These are phyloP conservation scores for Seison nebaliae DNA, from an alignment of 1,140 invertebrate genomes.

Conservation along the genomic window DNA sequence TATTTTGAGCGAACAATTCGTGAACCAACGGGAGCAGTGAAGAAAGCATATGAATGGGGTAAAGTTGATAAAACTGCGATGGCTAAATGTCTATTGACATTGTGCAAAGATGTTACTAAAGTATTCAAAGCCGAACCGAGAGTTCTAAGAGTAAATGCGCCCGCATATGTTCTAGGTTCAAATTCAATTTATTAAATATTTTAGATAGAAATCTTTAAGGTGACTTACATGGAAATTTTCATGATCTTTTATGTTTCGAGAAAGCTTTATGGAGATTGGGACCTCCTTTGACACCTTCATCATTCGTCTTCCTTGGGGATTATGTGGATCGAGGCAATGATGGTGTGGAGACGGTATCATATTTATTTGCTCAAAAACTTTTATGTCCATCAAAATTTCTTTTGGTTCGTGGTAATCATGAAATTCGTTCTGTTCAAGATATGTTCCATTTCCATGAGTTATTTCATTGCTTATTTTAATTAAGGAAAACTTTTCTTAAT, in stretches of 20 bases:
- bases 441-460: constrained; percentile 43
- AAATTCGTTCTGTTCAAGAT: constrained; percentile 38
- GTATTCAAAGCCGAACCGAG: constrained; percentile 25
- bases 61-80: constrained; percentile 28
- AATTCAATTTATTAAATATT: no score
- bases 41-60: constrained; percentile 32
- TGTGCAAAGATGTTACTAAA: constrained; percentile 23
- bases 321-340: constrained; percentile 39
- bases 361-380: constrained; percentile 39
- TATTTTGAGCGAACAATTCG: constrained; percentile 29
- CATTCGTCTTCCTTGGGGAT: constrained; percentile 36
- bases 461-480: constrained; percentile 15
- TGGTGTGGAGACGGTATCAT: constrained; percentile 37
- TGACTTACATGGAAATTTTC: constrained; percentile 37
- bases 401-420: constrained; percentile 37
- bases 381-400: constrained; percentile 33
- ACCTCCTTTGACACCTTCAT: constrained; percentile 33
- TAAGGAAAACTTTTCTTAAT: constrained; percentile 12
- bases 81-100: constrained; percentile 27
- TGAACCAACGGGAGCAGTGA: constrained; percentile 7
- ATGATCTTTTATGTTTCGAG: constrained; percentile 36
- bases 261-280: constrained; percentile 36
- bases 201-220: constrained; percentile 20
- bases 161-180: constrained; percentile 33
- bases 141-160: constrained; percentile 30